Base-by-base conservation (phyloP, 2,888 invertebrate genomes). In the Machimus rusticus region DNA sequence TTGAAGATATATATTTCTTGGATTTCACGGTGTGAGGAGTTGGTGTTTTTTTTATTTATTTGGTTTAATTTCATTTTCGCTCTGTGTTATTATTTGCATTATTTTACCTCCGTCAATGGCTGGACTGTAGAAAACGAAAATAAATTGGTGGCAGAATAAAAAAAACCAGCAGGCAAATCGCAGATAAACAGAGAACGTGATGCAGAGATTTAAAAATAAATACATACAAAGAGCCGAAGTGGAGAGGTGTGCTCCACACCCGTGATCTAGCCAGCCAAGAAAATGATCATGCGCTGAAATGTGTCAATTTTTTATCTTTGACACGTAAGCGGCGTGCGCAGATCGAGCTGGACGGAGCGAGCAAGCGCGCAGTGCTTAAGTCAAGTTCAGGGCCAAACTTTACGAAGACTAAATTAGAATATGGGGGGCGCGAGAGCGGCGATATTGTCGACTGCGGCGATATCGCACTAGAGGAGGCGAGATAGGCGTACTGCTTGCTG, bases 271-370 rank as follows among this genome's bases (percentile, higher is more conserved):
- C 66, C 12, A 28, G 66, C 66, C 66, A 66, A 39, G 51, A 79
- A 46, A 31, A 46, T 43, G 28, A 79, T 79, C 46, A 46, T 57
- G 82, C 37, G 82, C 28, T 82, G 82, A 82, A 82, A 82, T 82
- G 82, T 82, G 82, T 82, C 57, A 82, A 57, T 82, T 82, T 82
- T 82, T 82, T 66, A 82, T 82, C 82, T 82, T 82, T 82, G 51
- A 82, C 82, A 66, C 51, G 34, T 82, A 57, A 57, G 57, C 82
- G 57, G 66, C 82, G 34, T 66, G 66, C 51, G 81, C 82, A 51
- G 16, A 55, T 31, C 23, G 43, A 81, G 55, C 31, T 46, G 16
- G 43, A 79, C 9, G 16, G 74, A 34, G 31, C 51, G 14, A 81
- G 81, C 28, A 78, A 78, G 78, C 51, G 51, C 51, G 81, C 81